A percentile compares a stretch with the other conserved stretches of the same genome.
Evolutionary conservation across 2,797 vertebrate genomes (phyloP).

Genomic region (Melanotaenia boesemani): DNA sequence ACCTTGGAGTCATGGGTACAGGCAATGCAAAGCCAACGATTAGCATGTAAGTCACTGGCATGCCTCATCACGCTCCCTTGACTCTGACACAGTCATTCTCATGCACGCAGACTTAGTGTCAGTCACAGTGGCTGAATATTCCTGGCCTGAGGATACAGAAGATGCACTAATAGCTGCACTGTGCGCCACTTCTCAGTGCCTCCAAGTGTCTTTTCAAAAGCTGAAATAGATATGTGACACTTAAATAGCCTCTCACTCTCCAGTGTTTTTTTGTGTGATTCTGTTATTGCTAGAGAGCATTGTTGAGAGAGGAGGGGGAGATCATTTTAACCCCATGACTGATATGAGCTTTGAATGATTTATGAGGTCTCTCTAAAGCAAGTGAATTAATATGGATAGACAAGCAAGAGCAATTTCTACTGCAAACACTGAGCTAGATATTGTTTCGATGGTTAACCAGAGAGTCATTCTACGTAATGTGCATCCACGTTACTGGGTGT

Average conservation of each 20-base stretch:
- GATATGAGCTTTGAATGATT: conserved; percentile 68
- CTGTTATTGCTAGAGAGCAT: conserved; percentile 24
- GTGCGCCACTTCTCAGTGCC: conserved; percentile 30
- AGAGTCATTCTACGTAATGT: conserved; percentile 31
- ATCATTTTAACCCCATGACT: conserved; percentile 46
- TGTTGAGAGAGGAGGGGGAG: not conserved
- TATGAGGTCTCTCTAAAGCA: conserved; percentile 47
- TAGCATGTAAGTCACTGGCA: conserved; percentile 74
- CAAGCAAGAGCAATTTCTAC: conserved; percentile 58
- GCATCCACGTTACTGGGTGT: not conserved
- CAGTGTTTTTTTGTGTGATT: conserved; percentile 23
- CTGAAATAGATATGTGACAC: conserved; percentile 45
- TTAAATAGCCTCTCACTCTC: conserved; percentile 38
- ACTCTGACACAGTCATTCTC: conserved; percentile 48
- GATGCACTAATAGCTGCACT: conserved; percentile 50
- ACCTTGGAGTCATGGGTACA: conserved; percentile 54
- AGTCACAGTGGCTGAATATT: conserved; percentile 26
- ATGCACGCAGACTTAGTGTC: conserved; percentile 30
- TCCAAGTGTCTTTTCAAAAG: conserved; percentile 31
- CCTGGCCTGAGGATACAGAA: conserved; percentile 52
- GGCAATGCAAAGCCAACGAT: conserved; percentile 45
- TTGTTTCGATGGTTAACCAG: conserved; percentile 43
- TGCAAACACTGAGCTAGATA: conserved; percentile 40
- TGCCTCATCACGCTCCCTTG: conserved; percentile 66
- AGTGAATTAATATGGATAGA: conserved; percentile 56